Percentiles rank a stretch among this genome's conserved stretches.
Conservation (phyloP, 2,888 invertebrate genomes). For the Netelia fuscicornis region DNA sequence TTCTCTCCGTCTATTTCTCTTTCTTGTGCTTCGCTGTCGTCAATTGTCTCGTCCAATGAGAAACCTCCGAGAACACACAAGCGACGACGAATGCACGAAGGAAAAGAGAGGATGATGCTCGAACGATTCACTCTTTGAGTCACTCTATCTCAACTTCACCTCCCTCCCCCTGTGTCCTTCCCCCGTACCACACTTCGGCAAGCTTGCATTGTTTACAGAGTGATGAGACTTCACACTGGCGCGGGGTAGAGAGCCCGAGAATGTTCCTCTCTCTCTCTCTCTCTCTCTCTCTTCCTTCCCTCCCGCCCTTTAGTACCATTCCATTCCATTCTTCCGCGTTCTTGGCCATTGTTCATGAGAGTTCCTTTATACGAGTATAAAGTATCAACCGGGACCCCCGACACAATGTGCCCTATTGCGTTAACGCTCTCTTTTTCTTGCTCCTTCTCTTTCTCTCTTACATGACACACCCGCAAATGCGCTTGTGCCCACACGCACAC, state of each 20-base stretch:
- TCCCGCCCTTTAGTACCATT: conserved; percentile 80
- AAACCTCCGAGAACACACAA: conserved; percentile 23
- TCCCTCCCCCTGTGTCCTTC: conserved; percentile 11
- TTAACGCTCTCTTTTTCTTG: conserved; percentile 74
- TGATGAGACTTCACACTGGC: conserved; percentile 84
- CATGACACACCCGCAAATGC: background rate
- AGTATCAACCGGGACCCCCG: conserved; percentile 81
- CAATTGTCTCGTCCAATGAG: conserved; percentile 47
- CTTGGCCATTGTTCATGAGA: conserved; percentile 81
- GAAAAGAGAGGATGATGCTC: conserved; percentile 30
- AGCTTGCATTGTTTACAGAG: conserved; percentile 83
- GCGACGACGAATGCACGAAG: conserved; percentile 13
- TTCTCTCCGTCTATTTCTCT: background rate
- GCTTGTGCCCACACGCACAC: conserved; percentile 43
- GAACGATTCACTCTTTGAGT: conserved; percentile 78
- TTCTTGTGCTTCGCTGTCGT: conserved; percentile 27
- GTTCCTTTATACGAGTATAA: conserved; percentile 83
- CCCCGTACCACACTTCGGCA: background rate
- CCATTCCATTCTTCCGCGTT: conserved; percentile 83
- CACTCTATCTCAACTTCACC: conserved; percentile 78
- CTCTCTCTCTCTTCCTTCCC: conserved; percentile 38
- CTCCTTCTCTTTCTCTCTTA: conserved; percentile 13
- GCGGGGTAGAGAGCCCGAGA: conserved; percentile 63
- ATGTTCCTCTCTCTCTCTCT: conserved; percentile 61
- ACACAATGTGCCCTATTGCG: conserved; percentile 82